Evolutionary conservation across 2,797 vertebrate species (phyloP), one percentile per base, ranked within the genome.

Genomic region (Monodelphis domestica): DNA sequence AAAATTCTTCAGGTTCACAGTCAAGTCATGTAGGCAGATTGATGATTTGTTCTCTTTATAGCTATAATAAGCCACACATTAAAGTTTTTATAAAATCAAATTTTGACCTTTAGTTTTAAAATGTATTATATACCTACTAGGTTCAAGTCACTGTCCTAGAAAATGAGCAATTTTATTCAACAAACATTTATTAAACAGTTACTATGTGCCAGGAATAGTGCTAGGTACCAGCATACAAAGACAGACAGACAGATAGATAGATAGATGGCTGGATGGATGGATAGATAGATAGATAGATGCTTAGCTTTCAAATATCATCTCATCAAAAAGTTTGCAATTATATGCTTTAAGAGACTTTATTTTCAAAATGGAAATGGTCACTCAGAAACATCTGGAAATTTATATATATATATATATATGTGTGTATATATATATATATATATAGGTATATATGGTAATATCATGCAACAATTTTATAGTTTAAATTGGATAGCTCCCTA

Each of bases 301-400:
- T 4, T 78, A 78, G 21, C 17, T 78, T 45, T 84, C 24, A 84
- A 84, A 45, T 45, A 26, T 84, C 50, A 84, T 26, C 38, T 84
- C 9, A 50, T 84, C 70, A 84, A 84, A 30, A 84, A 84, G n/a
- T 78, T 78, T 45, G 26, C 30, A 84, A 26, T 50, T 84, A 12
- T 84, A 45, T 84, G 45, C 21, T 84, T 84, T 84, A 84, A 84
- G 24, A 26, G 38, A 84, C 6, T 84, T 70, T 70, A 84, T 84
- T 84, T 84, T 96, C 90, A 95, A 88, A 95, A 92, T 55, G 89
- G 95, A 97, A 97, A 91, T 93, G 91, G 94, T 97, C 95, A 95
- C 93, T 97, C 97, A 97, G 96, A 97, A 96, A 94, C 95, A 91
- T 95, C 95, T 96, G 95, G 88, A 97, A 96, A 90, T 95, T 96